phyloP scores from a whole-genome alignment of 64 coral and sea anemone genomes.

The Dendrophyllia cribrosa region DNA sequence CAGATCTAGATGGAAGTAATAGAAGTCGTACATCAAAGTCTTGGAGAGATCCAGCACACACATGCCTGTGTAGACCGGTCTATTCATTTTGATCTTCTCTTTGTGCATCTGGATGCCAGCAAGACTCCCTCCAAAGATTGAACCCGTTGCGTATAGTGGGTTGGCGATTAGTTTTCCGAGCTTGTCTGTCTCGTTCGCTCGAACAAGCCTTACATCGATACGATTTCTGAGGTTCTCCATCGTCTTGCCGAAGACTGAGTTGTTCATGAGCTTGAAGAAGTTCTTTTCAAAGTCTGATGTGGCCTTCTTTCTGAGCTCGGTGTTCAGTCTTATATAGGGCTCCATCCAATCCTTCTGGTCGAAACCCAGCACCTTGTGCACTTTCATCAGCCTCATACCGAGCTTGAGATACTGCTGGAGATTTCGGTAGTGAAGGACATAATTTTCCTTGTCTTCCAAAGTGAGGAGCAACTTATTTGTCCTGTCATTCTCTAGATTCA shows the following conservation, averaged over 20 bases:
- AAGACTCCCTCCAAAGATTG: neutral
- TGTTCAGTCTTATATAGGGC: neutral
- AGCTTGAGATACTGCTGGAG: neutral
- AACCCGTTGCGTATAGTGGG: neutral
- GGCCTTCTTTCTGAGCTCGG: neutral
- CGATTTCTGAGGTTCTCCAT: neutral
- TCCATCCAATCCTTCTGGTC: neutral
- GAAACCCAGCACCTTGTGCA: neutral
- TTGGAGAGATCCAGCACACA: neutral
- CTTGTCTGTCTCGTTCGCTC: too few species aligned
- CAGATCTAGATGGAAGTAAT: neutral
- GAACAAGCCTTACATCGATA: neutral
- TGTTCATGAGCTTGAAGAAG: neutral
- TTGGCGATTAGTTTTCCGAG: neutral
- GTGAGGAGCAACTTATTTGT: neutral
- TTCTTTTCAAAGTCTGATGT: neutral
- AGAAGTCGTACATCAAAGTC: slow-evolving; percentile 36
- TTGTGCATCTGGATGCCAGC: neutral
- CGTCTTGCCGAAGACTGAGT: neutral
- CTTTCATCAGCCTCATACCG: neutral
- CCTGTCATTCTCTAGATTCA: too few species aligned
- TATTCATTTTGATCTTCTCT: neutral
- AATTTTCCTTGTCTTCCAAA: neutral
- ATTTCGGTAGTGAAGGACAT: neutral
- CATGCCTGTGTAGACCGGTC: neutral